Base-by-base conservation (phyloP, 2,797 vertebrate species). In the Scyliorhinus canicula region DNA sequence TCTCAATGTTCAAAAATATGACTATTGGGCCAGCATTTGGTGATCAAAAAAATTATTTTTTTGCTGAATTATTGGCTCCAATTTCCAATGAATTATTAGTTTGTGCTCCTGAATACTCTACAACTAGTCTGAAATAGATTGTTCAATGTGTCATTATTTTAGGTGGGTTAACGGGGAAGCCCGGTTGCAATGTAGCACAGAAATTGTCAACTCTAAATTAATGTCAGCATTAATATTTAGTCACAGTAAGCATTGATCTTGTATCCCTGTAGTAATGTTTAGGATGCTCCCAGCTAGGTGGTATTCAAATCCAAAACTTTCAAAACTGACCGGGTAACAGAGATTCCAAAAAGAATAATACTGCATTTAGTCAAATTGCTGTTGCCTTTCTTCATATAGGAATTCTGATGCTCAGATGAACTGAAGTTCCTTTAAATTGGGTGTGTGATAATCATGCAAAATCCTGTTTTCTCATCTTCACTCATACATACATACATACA, bases 221-320 rank as follows among this genome's bases (percentile, higher is more conserved):
- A 86, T 86, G 50, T 86, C 84, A 55, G 84, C 26, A 12, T 86
- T 55, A 55, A 35, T 28, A 35, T 40, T 44, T 47, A 47, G 82
- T 19, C 24, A 31, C 14, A 3, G 26, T 28, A 86, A 55, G 14
- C 55, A 55, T 86, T 86, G 84, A 86, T 86, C 47, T 35, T 55
- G 52, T 86, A 86, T 55, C 52, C 50, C 50, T 55, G 50, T 2
- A 16, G 50, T 55, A 35, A 55, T 50, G 47, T 52, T 85, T 47
- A 52, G 31, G 14, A 31, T 86, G 84, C 11, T 16, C 26, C 47
- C 28, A 6, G 52, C 84, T 55, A 52, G 35, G n/a, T 21, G 11
- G 26, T 65, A 60, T 60, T 63, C 88, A 63, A 93, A 44, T 93
- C 16, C 40, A 65, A 93, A 93, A 65, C 57, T 93, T 93, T 93